These are phyloP conservation scores for Drosophila varians DNA, from an alignment of 1,140 invertebrate genomes.

Conservation along the genomic window DNA sequence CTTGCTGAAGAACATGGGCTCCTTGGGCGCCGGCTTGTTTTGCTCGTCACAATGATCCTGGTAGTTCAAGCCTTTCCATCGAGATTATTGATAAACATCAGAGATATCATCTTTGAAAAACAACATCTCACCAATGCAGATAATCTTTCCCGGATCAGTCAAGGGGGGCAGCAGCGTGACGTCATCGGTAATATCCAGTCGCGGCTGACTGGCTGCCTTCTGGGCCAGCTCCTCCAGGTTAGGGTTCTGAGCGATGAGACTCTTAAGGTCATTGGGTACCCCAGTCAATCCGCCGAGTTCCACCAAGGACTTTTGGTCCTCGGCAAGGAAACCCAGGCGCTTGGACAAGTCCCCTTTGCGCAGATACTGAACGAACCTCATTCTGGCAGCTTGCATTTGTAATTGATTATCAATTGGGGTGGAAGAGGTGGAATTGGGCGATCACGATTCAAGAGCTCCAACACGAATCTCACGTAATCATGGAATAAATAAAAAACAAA, in stretches of 20 bases:
- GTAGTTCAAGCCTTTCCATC: conserved; percentile 89
- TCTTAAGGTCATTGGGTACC: conserved; percentile 64
- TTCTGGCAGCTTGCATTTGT: conserved; percentile 76
- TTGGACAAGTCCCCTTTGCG: conserved; percentile 69
- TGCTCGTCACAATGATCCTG: conserved; percentile 91
- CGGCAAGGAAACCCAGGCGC: conserved; percentile 70
- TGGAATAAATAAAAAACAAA: not conserved
- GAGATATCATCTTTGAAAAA: not conserved
- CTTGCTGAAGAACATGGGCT: conserved; percentile 92
- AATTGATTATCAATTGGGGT: conserved; percentile 33
- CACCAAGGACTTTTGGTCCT: conserved; percentile 67
- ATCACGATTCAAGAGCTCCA: not conserved
- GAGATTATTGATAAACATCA: conserved; percentile 83
- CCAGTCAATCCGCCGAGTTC: conserved; percentile 58
- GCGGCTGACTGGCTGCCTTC: conserved; percentile 48
- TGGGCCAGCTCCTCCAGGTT: conserved; percentile 56
- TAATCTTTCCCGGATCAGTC: conserved; percentile 89
- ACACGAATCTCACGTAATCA: not conserved
- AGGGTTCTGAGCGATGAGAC: conserved; percentile 64
- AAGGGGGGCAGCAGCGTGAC: conserved; percentile 88
- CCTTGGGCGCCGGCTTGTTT: conserved; percentile 87
- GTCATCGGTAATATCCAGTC: conserved; percentile 72
- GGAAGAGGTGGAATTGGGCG: not conserved
- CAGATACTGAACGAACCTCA: conserved; percentile 83
- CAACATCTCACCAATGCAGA: conserved; percentile 85